Conservation (phyloP, 2,797 vertebrate species). For the Coluber constrictor region DNA sequence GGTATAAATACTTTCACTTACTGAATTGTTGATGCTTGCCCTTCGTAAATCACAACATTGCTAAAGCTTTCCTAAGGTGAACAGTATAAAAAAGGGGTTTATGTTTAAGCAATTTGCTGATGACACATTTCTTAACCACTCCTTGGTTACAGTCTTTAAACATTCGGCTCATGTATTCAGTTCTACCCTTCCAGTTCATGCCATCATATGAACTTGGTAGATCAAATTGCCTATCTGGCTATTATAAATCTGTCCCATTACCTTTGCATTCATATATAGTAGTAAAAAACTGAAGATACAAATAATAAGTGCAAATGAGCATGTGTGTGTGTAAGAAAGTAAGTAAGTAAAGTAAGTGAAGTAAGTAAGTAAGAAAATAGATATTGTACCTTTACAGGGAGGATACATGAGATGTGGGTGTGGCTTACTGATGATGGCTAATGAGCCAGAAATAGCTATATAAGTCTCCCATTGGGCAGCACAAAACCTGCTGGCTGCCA, state of each 20-base stretch:
- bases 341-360: no score
- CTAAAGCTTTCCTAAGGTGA: conserved; percentile 63
- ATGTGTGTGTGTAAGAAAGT: no score
- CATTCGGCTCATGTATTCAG: not conserved
- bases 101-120: conserved; percentile 44
- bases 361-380: no score
- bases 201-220: not conserved
- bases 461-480: no score
- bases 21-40: conserved; percentile 61
- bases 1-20: conserved; percentile 59
- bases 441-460: no score
- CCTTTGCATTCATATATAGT: not conserved
- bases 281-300: not conserved
- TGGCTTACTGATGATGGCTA: no score
- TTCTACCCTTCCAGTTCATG: not conserved
- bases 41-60: conserved; percentile 71
- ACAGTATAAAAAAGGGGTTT: conserved; percentile 62
- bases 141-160: conserved; percentile 11
- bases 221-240: not conserved
- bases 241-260: not conserved
- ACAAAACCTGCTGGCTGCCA: no score
- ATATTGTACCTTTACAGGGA: no score
- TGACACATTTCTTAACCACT: conserved; percentile 37
- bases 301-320: not conserved
- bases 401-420: no score